Evolutionary conservation across 2,888 invertebrate genomes (phyloP), one percentile per base, ranked within the genome.

Genomic region (Poecilobothrus nobilitatus): DNA sequence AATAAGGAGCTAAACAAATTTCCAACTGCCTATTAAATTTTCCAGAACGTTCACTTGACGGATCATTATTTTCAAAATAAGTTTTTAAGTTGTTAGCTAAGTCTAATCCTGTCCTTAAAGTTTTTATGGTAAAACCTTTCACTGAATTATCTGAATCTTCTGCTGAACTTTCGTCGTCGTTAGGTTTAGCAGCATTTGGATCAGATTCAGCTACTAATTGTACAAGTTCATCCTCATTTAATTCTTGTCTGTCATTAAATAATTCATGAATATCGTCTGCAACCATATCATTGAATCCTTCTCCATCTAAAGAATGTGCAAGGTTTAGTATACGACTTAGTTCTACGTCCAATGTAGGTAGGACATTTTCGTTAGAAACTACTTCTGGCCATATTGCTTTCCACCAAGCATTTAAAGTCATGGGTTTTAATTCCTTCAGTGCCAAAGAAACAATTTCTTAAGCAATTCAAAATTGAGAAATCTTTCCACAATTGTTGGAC

Each of bases 321-420:
- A n/a, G n/a, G 53, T 53, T 53, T 53, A 53, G n/a, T 53, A 53
- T 53, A 53, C 12, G 12, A 53, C 53, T 53, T 53, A 53, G 8
- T 53, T 53, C 53, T 53, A 53, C 53, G 53, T 53, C 53, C 6
- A 8, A 53, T 53, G 53, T 3, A 53, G 72, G 70, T 67, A 74
- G 70, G 62, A 68, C 71, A 69, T 73, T 72, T 69, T 73, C 70
- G 68, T 73, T 74, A 72, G 72, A 73, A 34, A 76, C 74, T 72
- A 72, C 75, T 73, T 71, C 72, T 67, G 73, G 71, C 73, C 73
- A 75, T 69, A 73, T 70, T 66, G 34, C 20, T 22, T 44, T 22
- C 22, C 67, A 67, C 33, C 62, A 61, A n/a, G 65, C 65, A 68
- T 68, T 68, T 33, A 68, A 41, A 34, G 68, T 65, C n/a, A 34